These are phyloP conservation scores for Cotesia vestalis DNA, from an alignment of 1,140 invertebrate species.

Conservation along the genomic window DNA sequence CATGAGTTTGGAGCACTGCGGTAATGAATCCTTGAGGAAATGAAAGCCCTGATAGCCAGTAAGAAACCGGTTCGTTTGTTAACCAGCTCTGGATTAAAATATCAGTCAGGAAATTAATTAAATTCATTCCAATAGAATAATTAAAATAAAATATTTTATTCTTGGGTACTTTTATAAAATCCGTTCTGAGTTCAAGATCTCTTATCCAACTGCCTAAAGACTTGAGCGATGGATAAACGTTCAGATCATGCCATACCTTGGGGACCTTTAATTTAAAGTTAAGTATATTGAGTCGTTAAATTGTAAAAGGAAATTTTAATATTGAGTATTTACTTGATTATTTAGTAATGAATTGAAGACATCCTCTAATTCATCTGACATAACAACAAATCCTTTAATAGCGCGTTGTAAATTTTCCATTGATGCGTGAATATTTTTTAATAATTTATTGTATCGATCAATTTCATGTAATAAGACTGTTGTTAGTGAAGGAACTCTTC, in stretches of 20 bases:
- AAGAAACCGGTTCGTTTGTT: slow-evolving; percentile 76
- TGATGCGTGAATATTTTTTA: slow-evolving; percentile 76
- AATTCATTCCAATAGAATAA: not conserved
- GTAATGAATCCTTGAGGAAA: slow-evolving; percentile 93
- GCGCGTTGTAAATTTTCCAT: slow-evolving; percentile 82
- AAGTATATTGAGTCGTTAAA: no score
- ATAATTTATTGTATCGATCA: slow-evolving; percentile 83
- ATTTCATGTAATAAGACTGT: slow-evolving; percentile 88
- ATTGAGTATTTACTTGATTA: slow-evolving; percentile 70
- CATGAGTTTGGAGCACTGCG: slow-evolving; percentile 84
- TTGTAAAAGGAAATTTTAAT: no score
- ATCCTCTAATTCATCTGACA: slow-evolving; percentile 86
- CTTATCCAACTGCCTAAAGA: slow-evolving; percentile 82
- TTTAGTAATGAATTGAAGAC: slow-evolving; percentile 80
- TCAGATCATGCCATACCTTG: slow-evolving; percentile 77
- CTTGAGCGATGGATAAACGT: slow-evolving; percentile 87
- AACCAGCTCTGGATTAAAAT: slow-evolving; percentile 73
- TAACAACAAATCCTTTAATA: slow-evolving; percentile 86
- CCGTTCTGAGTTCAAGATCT: slow-evolving; percentile 79
- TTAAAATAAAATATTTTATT: not conserved
- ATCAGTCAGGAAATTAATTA: no score
- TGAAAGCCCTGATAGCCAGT: slow-evolving; percentile 90
- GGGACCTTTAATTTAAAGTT: slow-evolving; percentile 70
- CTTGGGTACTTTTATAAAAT: slow-evolving; percentile 50
- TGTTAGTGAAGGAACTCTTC: slow-evolving; percentile 79